These are phyloP conservation scores for Cryptoblepharus egeriae DNA, from an alignment of 2,797 vertebrate species.

Conservation along the genomic window DNA sequence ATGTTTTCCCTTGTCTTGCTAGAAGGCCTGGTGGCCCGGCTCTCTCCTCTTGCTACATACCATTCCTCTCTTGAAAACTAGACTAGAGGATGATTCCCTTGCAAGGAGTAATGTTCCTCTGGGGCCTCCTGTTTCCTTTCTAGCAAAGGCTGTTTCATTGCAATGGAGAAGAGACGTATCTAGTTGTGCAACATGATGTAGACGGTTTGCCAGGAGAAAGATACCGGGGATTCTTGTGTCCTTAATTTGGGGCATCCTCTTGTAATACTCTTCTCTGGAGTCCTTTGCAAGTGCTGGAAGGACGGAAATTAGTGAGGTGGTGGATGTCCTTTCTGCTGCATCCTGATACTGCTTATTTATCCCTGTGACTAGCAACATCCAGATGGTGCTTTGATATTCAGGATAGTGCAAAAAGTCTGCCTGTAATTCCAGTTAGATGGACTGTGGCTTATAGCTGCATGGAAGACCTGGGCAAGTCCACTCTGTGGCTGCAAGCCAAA, in stretches of 20 bases:
- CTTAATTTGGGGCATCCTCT: neutral
- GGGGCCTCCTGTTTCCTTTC: neutral
- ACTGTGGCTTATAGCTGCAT: slow-evolving; percentile 43
- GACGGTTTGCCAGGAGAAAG: neutral
- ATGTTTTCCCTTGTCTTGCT: neutral
- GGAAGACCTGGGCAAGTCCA: slow-evolving; percentile 71
- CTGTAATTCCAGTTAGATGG: neutral
- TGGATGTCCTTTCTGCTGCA: neutral
- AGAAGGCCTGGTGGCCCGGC: neutral
- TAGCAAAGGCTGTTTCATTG: neutral
- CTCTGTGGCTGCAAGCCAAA: slow-evolving; percentile 70
- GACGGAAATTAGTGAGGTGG: neutral
- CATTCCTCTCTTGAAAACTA: neutral
- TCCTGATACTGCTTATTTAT: slow-evolving; percentile 7
- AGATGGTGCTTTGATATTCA: neutral
- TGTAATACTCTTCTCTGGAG: neutral
- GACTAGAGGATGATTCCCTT: neutral
- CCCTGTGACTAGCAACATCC: neutral
- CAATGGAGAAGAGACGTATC: neutral
- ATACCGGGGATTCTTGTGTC: neutral
- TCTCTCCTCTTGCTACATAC: neutral
- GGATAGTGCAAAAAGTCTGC: neutral
- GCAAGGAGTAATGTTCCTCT: neutral
- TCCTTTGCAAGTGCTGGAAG: neutral
- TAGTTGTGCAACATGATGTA: neutral